A percentile compares a stretch with the other conserved stretches of the same genome.
phyloP scores from a whole-genome alignment of 2,888 invertebrate species.

The Limenitis camilla region DNA sequence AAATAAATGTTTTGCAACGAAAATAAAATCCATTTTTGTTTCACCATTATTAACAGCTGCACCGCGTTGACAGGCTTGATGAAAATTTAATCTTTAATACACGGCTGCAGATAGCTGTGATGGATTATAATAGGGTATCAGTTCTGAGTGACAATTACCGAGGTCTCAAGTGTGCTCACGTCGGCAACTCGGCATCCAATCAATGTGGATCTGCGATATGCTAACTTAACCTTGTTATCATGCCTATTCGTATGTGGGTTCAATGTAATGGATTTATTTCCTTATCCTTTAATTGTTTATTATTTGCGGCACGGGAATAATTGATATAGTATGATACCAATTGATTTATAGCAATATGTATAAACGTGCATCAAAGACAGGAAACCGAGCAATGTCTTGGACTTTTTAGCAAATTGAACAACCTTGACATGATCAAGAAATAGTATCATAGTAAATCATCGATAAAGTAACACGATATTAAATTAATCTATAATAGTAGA shows the following conservation, averaged over 20 bases:
- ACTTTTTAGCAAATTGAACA: no score
- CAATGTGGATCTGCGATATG: constrained; percentile 7
- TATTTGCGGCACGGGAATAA: no score
- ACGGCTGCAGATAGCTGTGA: constrained; percentile 12
- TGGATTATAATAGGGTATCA: constrained; percentile 10
- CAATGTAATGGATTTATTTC: no score
- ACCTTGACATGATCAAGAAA: no score
- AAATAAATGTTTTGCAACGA: neutral
- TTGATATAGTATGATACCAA: no score
- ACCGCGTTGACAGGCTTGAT: constrained; percentile 4
- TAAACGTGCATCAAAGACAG: no score
- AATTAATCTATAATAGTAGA: no score
- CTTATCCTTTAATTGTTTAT: no score
- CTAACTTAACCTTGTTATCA: constrained; percentile 7
- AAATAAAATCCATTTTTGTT: constrained; percentile 3
- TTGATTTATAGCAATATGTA: no score
- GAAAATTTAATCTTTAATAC: constrained; percentile 10
- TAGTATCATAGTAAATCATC: no score
- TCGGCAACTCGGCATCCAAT: constrained; percentile 5
- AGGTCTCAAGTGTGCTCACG: constrained; percentile 7
- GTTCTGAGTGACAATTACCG: constrained; percentile 9
- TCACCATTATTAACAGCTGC: constrained; percentile 7
- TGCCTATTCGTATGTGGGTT: neutral
- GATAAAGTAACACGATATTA: no score
- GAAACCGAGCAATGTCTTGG: no score